A percentile compares a stretch with the other conserved stretches of the same genome.
Conservation (phyloP, 2,113 vertebrate species). For the Atlantisia rogersi region DNA sequence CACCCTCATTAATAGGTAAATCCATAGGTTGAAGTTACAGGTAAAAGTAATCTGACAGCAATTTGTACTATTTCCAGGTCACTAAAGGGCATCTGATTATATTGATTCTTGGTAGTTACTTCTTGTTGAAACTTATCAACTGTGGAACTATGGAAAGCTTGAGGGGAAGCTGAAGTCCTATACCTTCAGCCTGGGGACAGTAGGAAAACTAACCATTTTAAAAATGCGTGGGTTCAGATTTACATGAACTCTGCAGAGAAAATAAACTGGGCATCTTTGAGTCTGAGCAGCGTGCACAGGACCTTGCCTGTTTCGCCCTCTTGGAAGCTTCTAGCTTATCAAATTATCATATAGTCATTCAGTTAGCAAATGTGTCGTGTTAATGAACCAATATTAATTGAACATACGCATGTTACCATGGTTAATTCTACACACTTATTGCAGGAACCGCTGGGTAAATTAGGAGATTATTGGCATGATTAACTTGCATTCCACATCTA, state of each 20-base stretch:
- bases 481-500: background rate
- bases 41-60: background rate
- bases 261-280: background rate
- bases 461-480: background rate
- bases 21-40: background rate
- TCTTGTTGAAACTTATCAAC: background rate
- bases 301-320: background rate
- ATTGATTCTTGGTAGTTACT: background rate
- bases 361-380: background rate
- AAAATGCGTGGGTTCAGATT: background rate
- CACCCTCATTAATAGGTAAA: background rate
- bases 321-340: background rate
- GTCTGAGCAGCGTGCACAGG: background rate
- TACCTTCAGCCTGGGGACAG: background rate
- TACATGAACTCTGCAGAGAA: background rate
- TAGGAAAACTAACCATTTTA: background rate
- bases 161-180: background rate
- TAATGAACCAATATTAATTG: slow-evolving; percentile 10
- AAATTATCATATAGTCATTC: background rate
- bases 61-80: background rate
- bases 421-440: slow-evolving; percentile 20
- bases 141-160: background rate
- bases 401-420: slow-evolving; percentile 5
- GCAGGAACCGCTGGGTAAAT: background rate
- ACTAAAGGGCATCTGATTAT: background rate